phyloP scores from a whole-genome alignment of 2,888 invertebrate genomes.

The Drosophila borborema region DNA sequence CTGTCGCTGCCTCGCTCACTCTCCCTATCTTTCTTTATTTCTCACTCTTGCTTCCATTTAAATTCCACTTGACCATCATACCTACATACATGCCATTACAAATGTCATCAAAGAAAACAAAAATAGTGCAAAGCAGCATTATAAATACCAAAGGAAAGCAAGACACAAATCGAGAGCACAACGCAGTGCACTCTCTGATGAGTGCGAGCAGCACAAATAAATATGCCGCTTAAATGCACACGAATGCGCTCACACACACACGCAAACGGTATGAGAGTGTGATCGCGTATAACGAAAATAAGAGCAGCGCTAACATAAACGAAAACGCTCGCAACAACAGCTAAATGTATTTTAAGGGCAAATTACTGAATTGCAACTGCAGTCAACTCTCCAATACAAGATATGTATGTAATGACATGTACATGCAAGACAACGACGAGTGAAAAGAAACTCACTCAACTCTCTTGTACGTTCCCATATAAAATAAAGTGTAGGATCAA shows the following conservation, averaged over 20 bases:
- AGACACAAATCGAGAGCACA: background rate
- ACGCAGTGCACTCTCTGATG: background rate
- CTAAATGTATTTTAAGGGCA: too few species aligned
- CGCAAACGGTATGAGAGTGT: background rate
- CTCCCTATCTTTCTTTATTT: too few species aligned
- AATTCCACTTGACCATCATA: too few species aligned
- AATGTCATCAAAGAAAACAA: background rate
- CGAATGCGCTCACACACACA: background rate
- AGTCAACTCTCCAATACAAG: too few species aligned
- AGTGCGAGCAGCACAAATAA: background rate
- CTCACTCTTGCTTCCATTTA: too few species aligned
- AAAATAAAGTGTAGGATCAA: too few species aligned
- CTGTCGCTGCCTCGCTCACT: too few species aligned
- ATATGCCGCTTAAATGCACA: background rate
- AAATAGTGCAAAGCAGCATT: background rate
- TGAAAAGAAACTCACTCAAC: background rate
- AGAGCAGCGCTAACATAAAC: background rate
- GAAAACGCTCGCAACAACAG: too few species aligned
- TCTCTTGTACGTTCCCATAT: too few species aligned
- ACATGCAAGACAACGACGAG: too few species aligned
- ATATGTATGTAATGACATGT: background rate
- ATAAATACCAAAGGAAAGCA: background rate
- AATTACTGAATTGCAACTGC: too few species aligned
- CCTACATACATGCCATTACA: background rate
- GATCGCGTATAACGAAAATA: conserved; percentile 1